These are phyloP conservation scores for Melipona quadrifasciata DNA, from an alignment of 1,140 invertebrate genomes.

Conservation along the genomic window DNA sequence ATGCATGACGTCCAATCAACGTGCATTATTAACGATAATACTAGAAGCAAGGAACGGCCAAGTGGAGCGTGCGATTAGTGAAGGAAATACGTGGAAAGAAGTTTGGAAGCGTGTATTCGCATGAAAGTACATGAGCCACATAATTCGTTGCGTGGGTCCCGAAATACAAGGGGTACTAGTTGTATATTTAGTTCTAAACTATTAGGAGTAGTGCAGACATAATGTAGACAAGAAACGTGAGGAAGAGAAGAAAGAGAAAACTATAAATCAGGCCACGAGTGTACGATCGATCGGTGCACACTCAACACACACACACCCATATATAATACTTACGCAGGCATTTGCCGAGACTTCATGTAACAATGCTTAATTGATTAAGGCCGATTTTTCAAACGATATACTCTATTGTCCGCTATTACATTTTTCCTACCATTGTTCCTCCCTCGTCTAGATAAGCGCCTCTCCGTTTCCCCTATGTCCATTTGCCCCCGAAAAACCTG, in stretches of 20 bases:
- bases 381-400: slow-evolving; percentile 53
- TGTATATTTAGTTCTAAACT: slow-evolving; percentile 64
- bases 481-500: neutral
- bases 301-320: slow-evolving; percentile 9
- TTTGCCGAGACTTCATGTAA: slow-evolving; percentile 29
- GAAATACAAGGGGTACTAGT: slow-evolving; percentile 56
- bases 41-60: slow-evolving; percentile 31
- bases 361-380: slow-evolving; percentile 59
- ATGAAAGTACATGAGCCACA: slow-evolving; percentile 45
- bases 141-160: slow-evolving; percentile 61
- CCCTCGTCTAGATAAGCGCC: slow-evolving; percentile 20
- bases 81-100: slow-evolving; percentile 2
- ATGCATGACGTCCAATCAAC: slow-evolving; percentile 61
- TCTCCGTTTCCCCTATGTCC: neutral
- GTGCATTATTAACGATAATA: slow-evolving; percentile 72
- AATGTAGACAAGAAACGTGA: slow-evolving; percentile 51
- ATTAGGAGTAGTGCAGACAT: slow-evolving; percentile 61
- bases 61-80: slow-evolving; percentile 44
- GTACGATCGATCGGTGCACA: slow-evolving; percentile 45
- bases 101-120: slow-evolving; percentile 14
- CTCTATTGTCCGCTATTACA: slow-evolving; percentile 33
- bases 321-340: slow-evolving; percentile 3
- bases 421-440: slow-evolving; percentile 48
- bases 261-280: slow-evolving; percentile 38
- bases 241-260: slow-evolving; percentile 35